These are phyloP conservation scores for Elgaria multicarinata DNA, from an alignment of 2,113 vertebrate species.

Conservation along the genomic window DNA sequence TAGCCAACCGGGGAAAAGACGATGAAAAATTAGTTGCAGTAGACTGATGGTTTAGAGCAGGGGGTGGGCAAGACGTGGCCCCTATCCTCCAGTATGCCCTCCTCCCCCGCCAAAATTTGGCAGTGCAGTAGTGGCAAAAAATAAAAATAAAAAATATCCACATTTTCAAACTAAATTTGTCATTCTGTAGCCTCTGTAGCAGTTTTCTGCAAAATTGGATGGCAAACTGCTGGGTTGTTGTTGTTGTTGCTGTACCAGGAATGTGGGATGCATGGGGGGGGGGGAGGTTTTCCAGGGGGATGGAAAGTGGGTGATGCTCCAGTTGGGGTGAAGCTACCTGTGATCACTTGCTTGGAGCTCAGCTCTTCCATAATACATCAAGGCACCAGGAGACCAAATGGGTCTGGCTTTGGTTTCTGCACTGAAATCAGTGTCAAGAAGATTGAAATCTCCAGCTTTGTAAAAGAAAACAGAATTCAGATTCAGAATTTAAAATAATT, in stretches of 20 bases:
- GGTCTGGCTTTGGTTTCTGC: constrained; percentile 66
- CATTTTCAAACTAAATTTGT: no score
- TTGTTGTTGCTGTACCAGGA: no score
- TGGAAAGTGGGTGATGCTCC: background rate
- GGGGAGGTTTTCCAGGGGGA: no score
- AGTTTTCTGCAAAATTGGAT: no score
- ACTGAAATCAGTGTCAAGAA: constrained; percentile 75
- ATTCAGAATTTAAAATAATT: background rate
- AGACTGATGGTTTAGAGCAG: background rate
- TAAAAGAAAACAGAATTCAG: constrained; percentile 22
- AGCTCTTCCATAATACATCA: constrained; percentile 83
- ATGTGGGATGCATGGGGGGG: no score
- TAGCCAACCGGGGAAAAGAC: background rate
- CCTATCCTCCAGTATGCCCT: no score
- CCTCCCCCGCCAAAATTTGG: no score
- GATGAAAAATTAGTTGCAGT: background rate
- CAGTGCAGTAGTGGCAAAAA: no score
- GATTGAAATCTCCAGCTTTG: constrained; percentile 78
- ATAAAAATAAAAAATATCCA: no score
- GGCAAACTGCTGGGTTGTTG: no score
- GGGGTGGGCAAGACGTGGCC: no score
- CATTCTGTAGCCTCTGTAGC: no score
- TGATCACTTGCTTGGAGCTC: constrained; percentile 84
- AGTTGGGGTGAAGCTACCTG: constrained; percentile 69
- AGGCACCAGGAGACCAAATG: constrained; percentile 79